These are phyloP conservation scores for Ramazzottius varieornatus DNA, from an alignment of 2,888 invertebrate species.

Conservation along the genomic window DNA sequence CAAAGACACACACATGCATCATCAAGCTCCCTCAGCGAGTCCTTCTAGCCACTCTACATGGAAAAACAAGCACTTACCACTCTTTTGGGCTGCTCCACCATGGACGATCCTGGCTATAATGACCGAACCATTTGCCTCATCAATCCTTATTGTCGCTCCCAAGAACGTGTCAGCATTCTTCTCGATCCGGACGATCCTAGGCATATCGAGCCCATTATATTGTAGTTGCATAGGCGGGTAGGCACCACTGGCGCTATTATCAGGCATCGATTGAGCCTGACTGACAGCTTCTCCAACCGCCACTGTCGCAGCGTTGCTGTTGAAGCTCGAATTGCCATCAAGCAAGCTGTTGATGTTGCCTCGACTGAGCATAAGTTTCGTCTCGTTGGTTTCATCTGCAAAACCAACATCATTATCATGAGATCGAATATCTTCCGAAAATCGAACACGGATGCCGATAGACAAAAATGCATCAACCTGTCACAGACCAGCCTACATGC, in stretches of 20 bases:
- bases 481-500: too few relatives aligned
- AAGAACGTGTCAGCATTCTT: conserved; percentile 11
- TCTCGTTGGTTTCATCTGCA: too few relatives aligned
- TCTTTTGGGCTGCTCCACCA: conserved; percentile 87
- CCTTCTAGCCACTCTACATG: neutral
- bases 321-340: neutral
- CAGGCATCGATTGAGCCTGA: neutral
- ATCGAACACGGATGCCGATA: too few relatives aligned
- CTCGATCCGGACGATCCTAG: neutral
- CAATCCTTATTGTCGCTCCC: conserved; percentile 48
- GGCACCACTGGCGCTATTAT: neutral
- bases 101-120: conserved; percentile 83
- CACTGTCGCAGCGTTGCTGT: neutral
- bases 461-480: too few relatives aligned
- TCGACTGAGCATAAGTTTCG: too few relatives aligned
- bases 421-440: too few relatives aligned
- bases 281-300: neutral
- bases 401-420: too few relatives aligned
- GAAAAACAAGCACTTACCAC: conserved; percentile 27
- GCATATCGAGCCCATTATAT: neutral
- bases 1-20: conserved; percentile 3
- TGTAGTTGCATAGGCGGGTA: neutral
- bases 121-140: conserved; percentile 53
- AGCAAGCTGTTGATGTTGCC: too few relatives aligned
- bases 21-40: neutral